Evolutionary conservation across 2,113 vertebrate species (phyloP).

Genomic region (Indicator maculatus): DNA sequence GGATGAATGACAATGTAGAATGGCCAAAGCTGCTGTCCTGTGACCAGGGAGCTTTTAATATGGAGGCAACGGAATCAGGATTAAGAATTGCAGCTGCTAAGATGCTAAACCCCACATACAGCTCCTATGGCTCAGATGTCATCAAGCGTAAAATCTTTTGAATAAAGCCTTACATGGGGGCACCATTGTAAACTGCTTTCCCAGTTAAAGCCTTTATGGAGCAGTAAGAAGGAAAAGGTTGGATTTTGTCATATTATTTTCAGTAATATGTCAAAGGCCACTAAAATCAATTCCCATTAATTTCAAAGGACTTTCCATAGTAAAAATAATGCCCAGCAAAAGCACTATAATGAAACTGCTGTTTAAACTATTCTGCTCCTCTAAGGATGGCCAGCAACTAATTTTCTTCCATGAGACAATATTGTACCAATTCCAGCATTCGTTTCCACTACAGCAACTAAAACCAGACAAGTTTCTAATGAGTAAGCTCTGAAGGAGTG

Average conservation of each 20-base stretch:
- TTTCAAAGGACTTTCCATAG: conserved; percentile 66
- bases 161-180: conserved; percentile 69
- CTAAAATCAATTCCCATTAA: conserved; percentile 74
- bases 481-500: not conserved
- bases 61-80: conserved; percentile 75
- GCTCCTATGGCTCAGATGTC: conserved; percentile 66
- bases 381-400: conserved; percentile 13
- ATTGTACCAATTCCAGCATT: not conserved
- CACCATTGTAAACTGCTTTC: conserved; percentile 71
- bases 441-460: not conserved
- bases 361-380: conserved; percentile 46
- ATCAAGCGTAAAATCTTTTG: conserved; percentile 70
- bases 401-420: not conserved
- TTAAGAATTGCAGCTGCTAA: conserved; percentile 74
- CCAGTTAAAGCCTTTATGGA: conserved; percentile 67
- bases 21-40: conserved; percentile 48
- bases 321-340: conserved; percentile 70
- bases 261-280: conserved; percentile 71
- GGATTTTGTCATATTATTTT: conserved; percentile 66
- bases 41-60: conserved; percentile 69
- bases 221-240: conserved; percentile 57
- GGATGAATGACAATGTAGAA: conserved; percentile 62
- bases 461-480: not conserved
- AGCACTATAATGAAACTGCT: conserved; percentile 49
- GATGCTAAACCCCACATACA: conserved; percentile 69